Percentiles rank a stretch among this genome's conserved stretches.
Conservation (phyloP, 2,113 vertebrate genomes). For the Saimiri boliviensis region DNA sequence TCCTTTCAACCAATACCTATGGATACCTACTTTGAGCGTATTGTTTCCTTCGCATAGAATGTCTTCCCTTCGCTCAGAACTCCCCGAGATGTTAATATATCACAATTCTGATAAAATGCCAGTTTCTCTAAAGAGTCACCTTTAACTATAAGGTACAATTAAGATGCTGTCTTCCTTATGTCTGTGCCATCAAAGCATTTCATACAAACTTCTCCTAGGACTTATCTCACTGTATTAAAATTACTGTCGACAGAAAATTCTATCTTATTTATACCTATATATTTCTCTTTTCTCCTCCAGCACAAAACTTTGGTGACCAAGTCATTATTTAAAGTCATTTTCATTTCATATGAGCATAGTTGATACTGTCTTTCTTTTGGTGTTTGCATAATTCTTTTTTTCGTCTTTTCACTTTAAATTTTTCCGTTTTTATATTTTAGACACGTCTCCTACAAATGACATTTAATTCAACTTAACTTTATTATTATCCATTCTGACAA, state of each 20-base stretch:
- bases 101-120: conserved; percentile 22
- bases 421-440: conserved; percentile 31
- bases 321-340: background rate
- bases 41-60: background rate
- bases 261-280: background rate
- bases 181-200: background rate
- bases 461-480: conserved; percentile 28
- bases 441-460: background rate
- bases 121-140: background rate
- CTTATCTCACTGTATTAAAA: background rate
- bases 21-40: background rate
- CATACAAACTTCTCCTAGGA: background rate
- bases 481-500: background rate
- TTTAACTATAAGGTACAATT: background rate
- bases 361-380: background rate
- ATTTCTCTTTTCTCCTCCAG: background rate
- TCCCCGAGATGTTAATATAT: background rate
- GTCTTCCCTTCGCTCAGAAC: background rate
- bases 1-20: background rate
- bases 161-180: background rate
- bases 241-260: background rate
- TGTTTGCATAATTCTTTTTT: conserved; percentile 16
- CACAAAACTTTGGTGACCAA: conserved; percentile 1
- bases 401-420: background rate
- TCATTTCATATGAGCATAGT: background rate